Conservation (phyloP, 2,113 vertebrate species). For the Anguilla japonica region DNA sequence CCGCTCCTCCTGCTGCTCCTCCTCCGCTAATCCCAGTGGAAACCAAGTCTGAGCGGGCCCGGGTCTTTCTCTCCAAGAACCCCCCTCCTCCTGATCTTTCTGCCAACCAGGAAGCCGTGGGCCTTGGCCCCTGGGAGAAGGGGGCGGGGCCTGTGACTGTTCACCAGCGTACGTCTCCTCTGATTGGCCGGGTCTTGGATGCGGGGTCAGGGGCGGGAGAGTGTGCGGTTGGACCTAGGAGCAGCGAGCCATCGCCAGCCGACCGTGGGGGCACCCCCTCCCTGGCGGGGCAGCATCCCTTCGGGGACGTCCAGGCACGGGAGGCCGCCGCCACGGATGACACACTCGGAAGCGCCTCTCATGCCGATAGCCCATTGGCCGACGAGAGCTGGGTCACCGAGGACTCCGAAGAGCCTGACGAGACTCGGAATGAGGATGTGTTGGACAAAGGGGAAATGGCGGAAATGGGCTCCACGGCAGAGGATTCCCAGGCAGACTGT, state of each 20-base stretch:
- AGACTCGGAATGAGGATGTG: conserved; percentile 18
- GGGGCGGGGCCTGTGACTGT: conserved; percentile 28
- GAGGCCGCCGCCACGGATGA: conserved; percentile 36
- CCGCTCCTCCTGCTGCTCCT: conserved; percentile 12
- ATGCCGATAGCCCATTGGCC: conserved; percentile 39
- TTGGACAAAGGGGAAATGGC: neutral
- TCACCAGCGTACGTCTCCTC: neutral
- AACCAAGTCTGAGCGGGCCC: conserved; percentile 32
- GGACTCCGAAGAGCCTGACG: conserved; percentile 46
- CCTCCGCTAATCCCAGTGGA: conserved; percentile 24
- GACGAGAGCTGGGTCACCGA: conserved; percentile 42
- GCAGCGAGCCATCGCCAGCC: conserved; percentile 32
- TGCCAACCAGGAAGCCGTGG: conserved; percentile 36
- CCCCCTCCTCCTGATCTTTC: conserved; percentile 22
- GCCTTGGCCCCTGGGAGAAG: conserved; percentile 32
- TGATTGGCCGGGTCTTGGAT: neutral
- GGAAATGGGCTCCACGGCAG: conserved; percentile 38
- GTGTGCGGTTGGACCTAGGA: conserved; percentile 23
- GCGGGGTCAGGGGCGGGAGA: neutral
- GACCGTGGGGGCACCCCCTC: conserved; percentile 38
- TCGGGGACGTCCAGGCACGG: conserved; percentile 41
- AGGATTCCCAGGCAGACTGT: conserved; percentile 39
- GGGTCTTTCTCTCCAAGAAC: conserved; percentile 25
- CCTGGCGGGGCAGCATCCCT: conserved; percentile 34
- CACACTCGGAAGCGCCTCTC: conserved; percentile 40